Conservation (phyloP, 1,140 invertebrate genomes). For the Cotesia chilonis region DNA sequence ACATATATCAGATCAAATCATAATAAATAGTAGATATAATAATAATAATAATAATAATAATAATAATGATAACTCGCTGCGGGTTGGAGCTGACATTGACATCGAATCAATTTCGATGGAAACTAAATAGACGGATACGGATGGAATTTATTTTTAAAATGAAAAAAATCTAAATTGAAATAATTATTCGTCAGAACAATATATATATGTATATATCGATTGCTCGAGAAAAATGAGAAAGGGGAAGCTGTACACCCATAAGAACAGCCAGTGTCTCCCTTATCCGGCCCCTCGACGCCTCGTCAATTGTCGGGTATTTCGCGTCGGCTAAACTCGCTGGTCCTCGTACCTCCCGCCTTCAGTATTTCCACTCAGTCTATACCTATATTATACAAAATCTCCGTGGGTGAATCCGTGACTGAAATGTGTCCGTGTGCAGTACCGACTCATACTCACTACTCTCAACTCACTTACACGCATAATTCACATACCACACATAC, state of each 20-base stretch:
- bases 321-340: slow-evolving; percentile 51
- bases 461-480: not conserved
- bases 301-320: slow-evolving; percentile 60
- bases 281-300: slow-evolving; percentile 45
- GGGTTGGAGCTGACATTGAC: too few species aligned
- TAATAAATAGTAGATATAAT: too few species aligned
- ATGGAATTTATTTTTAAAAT: not conserved
- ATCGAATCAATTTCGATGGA: not conserved
- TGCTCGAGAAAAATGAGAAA: slow-evolving; percentile 55
- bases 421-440: not conserved
- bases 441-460: slow-evolving; percentile 17
- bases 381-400: not conserved
- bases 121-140: not conserved
- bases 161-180: not conserved
- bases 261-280: slow-evolving; percentile 53
- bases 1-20: too few species aligned
- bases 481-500: not conserved
- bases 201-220: slow-evolving; percentile 42
- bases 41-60: too few species aligned
- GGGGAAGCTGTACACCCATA: slow-evolving; percentile 59
- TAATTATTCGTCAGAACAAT: not conserved
- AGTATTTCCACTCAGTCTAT: not conserved
- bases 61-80: too few species aligned
- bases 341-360: slow-evolving; percentile 32
- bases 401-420: not conserved